Evolutionary conservation across 1,140 invertebrate species (phyloP).

Genomic region (Drosophila ohnishii): DNA sequence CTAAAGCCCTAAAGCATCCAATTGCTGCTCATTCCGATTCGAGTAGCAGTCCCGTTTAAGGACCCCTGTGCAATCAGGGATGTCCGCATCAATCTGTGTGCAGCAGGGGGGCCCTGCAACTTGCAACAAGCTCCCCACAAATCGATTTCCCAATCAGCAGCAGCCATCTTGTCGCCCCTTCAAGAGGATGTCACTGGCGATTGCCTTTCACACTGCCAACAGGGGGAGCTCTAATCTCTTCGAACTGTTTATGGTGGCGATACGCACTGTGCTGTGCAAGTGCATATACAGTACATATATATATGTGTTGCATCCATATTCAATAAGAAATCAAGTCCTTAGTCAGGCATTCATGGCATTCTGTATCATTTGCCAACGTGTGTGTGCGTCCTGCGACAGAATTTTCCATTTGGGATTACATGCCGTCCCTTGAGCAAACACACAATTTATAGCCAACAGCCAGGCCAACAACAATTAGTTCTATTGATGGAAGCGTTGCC

Average conservation of each 20-base stretch:
- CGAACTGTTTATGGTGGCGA: not conserved
- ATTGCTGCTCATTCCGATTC: not conserved
- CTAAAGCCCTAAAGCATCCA: not conserved
- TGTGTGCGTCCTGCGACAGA: conserved; percentile 6
- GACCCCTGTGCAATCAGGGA: conserved; percentile 3
- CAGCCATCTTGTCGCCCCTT: conserved; percentile 36
- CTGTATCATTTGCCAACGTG: not conserved
- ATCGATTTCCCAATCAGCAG: conserved; percentile 45
- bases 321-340: conserved; percentile 33
- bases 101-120: conserved; percentile 18
- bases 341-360: conserved; percentile 23
- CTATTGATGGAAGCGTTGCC: conserved; percentile 60
- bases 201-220: conserved; percentile 9
- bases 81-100: conserved; percentile 17
- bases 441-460: conserved; percentile 39
- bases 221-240: conserved; percentile 25
- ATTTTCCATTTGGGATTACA: conserved; percentile 18
- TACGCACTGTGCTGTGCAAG: conserved; percentile 6
- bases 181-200: conserved; percentile 31
- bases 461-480: conserved; percentile 70
- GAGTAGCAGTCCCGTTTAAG: conserved; percentile 9
- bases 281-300: not conserved
- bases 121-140: conserved; percentile 7
- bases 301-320: conserved; percentile 15
- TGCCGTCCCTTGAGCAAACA: conserved; percentile 20